Evolutionary conservation across 2,888 invertebrate species (phyloP).

Genomic region (Myathropa florea): DNA sequence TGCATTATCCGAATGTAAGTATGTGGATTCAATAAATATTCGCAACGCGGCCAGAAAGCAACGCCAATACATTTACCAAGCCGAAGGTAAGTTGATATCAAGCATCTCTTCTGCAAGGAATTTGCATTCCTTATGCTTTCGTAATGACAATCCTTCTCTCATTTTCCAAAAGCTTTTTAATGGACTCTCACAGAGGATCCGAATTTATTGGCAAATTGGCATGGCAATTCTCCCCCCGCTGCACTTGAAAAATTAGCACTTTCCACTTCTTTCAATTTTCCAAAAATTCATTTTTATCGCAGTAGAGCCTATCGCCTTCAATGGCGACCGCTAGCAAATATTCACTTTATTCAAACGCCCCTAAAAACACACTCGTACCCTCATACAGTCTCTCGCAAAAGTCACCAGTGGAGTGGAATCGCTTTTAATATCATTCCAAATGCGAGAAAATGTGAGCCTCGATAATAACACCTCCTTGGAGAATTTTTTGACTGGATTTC

Average conservation of each 20-base stretch:
- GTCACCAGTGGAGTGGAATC: too few relatives aligned
- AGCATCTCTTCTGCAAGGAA: neutral
- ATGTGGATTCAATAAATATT: constrained; percentile 48
- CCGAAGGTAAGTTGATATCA: constrained; percentile 51
- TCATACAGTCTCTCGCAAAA: neutral
- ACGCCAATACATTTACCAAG: neutral
- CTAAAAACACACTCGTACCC: neutral
- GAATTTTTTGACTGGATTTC: neutral
- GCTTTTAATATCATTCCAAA: too few relatives aligned
- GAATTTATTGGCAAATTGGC: constrained; percentile 11
- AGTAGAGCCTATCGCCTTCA: neutral
- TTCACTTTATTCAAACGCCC: neutral
- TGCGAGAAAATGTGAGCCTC: constrained; percentile 1
- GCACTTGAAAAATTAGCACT: neutral
- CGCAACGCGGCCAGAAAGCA: neutral
- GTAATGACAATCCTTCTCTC: constrained; percentile 5
- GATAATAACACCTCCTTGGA: constrained; percentile 29
- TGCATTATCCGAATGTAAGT: constrained; percentile 60
- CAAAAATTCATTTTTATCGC: neutral
- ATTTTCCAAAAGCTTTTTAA: constrained; percentile 21
- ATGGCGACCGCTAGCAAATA: neutral
- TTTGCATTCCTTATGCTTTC: constrained; percentile 23
- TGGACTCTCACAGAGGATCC: neutral
- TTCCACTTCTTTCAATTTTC: neutral
- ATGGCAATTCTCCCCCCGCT: neutral